phyloP scores from a whole-genome alignment of 2,113 vertebrate genomes.

The Phyllostomus discolor region DNA sequence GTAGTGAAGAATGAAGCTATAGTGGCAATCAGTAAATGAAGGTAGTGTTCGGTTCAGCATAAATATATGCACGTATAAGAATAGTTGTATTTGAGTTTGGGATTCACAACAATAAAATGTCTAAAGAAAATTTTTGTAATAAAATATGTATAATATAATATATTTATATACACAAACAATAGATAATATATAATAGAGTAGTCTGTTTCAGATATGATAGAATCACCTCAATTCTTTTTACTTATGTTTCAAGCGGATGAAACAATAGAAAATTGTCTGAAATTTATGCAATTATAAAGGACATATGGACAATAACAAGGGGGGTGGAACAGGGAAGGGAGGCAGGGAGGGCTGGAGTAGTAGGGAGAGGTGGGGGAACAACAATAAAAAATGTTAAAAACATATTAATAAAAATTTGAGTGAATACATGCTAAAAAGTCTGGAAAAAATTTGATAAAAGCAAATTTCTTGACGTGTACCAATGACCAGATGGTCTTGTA shows the following conservation, averaged over 20 bases:
- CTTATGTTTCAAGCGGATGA: not conserved
- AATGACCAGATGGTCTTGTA: not conserved
- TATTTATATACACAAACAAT: not conserved
- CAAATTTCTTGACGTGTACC: not conserved
- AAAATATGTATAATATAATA: not conserved
- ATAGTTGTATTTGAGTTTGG: not conserved
- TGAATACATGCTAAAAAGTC: too few relatives aligned
- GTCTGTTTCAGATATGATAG: not conserved
- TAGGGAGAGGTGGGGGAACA: too few relatives aligned
- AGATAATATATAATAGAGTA: not conserved
- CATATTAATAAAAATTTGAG: too few relatives aligned
- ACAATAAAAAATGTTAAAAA: too few relatives aligned
- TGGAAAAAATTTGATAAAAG: not conserved
- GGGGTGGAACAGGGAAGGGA: too few relatives aligned
- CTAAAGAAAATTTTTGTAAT: not conserved
- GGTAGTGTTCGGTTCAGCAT: not conserved
- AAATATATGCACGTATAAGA: not conserved
- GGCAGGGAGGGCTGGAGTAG: too few relatives aligned
- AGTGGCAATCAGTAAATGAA: not conserved
- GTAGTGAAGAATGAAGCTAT: not conserved
- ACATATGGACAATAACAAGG: too few relatives aligned
- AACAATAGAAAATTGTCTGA: not conserved
- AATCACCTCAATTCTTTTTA: not conserved
- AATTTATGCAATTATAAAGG: not conserved
- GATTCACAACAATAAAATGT: not conserved